Evolutionary conservation across 1,140 invertebrate species (phyloP).

Genomic region (Globodera ellingtonae): DNA sequence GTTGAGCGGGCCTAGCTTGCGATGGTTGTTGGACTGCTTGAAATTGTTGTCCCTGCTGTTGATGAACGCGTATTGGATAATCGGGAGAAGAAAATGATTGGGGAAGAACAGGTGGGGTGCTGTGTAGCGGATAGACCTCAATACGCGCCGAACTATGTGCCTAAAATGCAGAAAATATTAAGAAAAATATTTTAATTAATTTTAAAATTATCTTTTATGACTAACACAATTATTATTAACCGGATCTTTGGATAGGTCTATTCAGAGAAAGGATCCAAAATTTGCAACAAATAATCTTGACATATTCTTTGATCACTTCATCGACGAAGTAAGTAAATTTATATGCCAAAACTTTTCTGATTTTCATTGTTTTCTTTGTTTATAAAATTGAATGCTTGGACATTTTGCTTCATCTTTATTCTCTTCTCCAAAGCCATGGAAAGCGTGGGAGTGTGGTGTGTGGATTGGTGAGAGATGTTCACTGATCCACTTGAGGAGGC

Average conservation of each 20-base stretch:
- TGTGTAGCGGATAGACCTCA: conserved; percentile 60
- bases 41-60: conserved; percentile 28
- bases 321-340: no score
- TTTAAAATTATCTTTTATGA: no score
- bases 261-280: no score
- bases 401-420: neutral
- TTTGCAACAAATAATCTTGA: no score
- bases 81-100: conserved; percentile 2
- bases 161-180: conserved; percentile 31
- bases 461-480: neutral
- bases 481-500: neutral
- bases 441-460: neutral
- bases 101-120: conserved; percentile 16
- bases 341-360: conserved; percentile 1
- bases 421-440: neutral
- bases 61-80: neutral
- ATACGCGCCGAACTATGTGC: conserved; percentile 58
- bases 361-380: conserved; percentile 6
- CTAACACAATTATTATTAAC: no score
- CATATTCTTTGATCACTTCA: no score
- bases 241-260: no score
- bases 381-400: neutral
- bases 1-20: conserved; percentile 24
- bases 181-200: no score
- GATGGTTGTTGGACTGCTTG: conserved; percentile 20